Percentiles rank a stretch among this genome's conserved stretches.
phyloP scores from a whole-genome alignment of 2,888 invertebrate genomes.

The Epirrhoe tristata region DNA sequence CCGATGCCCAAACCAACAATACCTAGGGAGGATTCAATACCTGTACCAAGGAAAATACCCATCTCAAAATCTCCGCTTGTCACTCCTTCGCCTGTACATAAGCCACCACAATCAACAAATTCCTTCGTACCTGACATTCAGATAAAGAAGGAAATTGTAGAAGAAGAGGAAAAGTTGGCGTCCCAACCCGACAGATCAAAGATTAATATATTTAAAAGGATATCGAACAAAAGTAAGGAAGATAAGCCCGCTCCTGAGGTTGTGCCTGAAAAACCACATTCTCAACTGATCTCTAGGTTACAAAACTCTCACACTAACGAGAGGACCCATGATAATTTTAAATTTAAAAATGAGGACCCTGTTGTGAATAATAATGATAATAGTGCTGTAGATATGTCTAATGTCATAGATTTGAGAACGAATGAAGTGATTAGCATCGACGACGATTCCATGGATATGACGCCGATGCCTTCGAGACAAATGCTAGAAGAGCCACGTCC shows the following conservation, averaged over 20 bases:
- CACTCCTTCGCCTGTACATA: slow-evolving; percentile 68
- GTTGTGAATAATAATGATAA: slow-evolving; percentile 82
- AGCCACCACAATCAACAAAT: slow-evolving; percentile 55
- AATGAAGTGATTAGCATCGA: slow-evolving; percentile 82
- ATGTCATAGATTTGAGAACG: slow-evolving; percentile 79
- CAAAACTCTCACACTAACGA: slow-evolving; percentile 69
- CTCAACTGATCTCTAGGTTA: slow-evolving; percentile 79
- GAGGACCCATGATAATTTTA: slow-evolving; percentile 60
- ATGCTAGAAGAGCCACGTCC: slow-evolving; percentile 60
- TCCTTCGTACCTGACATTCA: slow-evolving; percentile 70
- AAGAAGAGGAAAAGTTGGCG: slow-evolving; percentile 87
- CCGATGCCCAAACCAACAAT: slow-evolving; percentile 53
- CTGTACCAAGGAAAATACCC: slow-evolving; percentile 80
- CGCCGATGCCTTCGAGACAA: slow-evolving; percentile 58
- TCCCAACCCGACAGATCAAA: slow-evolving; percentile 94
- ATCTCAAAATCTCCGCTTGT: slow-evolving; percentile 80
- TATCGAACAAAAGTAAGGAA: slow-evolving; percentile 90
- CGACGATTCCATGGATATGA: slow-evolving; percentile 76
- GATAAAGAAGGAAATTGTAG: slow-evolving; percentile 81
- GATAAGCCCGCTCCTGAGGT: slow-evolving; percentile 81
- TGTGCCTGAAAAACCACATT: slow-evolving; percentile 72
- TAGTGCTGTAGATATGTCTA: slow-evolving; percentile 81
- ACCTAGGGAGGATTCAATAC: slow-evolving; percentile 72
- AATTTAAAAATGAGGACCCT: slow-evolving; percentile 70
- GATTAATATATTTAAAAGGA: slow-evolving; percentile 94